A percentile compares a stretch with the other conserved stretches of the same genome.
Evolutionary conservation across 2,113 vertebrate species (phyloP).

Genomic region (Prolemur simus): DNA sequence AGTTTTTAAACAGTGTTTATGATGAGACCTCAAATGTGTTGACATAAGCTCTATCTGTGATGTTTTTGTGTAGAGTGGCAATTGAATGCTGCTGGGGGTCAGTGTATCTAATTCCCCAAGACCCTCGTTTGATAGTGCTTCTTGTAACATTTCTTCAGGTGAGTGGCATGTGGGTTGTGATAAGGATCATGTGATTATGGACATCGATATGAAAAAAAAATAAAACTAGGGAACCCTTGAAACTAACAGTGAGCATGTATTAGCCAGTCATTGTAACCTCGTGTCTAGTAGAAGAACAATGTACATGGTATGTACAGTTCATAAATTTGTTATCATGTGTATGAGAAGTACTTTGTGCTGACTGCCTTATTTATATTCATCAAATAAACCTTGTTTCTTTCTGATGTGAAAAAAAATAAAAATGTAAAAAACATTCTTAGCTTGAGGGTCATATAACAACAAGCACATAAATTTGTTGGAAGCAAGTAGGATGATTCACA

Average conservation of each 20-base stretch:
- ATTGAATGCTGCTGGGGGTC: conserved; percentile 89
- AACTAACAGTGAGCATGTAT: conserved; percentile 90
- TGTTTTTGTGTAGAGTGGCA: conserved; percentile 85
- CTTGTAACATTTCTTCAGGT: conserved; percentile 91
- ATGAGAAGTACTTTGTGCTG: conserved; percentile 91
- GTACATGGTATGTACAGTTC: conserved; percentile 86
- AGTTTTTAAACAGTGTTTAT: conserved; percentile 87
- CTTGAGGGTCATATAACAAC: not conserved
- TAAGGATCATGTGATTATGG: conserved; percentile 88
- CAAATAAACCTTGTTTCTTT: conserved; percentile 95
- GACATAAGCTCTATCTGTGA: conserved; percentile 83
- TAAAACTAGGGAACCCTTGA: conserved; percentile 87
- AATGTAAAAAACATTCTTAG: not conserved
- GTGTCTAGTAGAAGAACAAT: conserved; percentile 87
- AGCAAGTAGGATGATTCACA: not conserved
- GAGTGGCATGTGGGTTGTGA: conserved; percentile 92
- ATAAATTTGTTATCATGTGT: conserved; percentile 89
- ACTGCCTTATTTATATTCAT: conserved; percentile 92
- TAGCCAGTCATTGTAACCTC: conserved; percentile 88
- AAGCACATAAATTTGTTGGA: not conserved
- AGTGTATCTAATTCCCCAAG: conserved; percentile 83
- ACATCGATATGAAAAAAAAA: conserved; percentile 85
- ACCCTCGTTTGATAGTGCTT: conserved; percentile 87
- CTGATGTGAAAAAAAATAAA: conserved; percentile 77
- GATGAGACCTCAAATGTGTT: conserved; percentile 83